Conservation (phyloP, 2,797 vertebrate genomes). For the Podargus strigoides region DNA sequence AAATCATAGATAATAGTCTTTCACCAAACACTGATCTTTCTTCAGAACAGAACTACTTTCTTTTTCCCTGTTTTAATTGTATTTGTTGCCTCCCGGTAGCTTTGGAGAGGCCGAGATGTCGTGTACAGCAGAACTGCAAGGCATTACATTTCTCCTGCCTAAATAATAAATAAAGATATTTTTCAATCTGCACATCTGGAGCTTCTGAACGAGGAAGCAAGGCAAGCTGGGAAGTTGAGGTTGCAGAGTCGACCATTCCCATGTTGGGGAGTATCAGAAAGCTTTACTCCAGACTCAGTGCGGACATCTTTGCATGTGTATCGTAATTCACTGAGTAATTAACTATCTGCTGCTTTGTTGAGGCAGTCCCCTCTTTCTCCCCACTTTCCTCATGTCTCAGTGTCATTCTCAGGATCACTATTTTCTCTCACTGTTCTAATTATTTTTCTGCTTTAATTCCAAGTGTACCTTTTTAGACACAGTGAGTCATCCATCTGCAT, state of each 20-base stretch:
- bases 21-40: not conserved
- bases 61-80: not conserved
- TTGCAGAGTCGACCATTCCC: not conserved
- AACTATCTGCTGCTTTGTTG: not conserved
- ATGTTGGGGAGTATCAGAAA: not conserved
- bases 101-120: not conserved
- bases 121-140: not conserved
- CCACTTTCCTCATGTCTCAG: not conserved
- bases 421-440: not conserved
- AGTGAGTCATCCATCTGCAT: fast-evolving
- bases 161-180: not conserved
- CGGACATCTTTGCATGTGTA: not conserved
- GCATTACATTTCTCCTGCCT: not conserved
- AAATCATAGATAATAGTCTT: not conserved
- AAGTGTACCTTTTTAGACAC: not conserved
- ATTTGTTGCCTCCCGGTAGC: fast-evolving
- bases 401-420: not conserved
- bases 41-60: not conserved
- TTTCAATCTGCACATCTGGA: not conserved
- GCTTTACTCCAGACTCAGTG: not conserved
- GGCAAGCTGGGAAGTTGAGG: not conserved
- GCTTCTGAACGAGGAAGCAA: not conserved
- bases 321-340: not conserved
- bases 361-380: not conserved
- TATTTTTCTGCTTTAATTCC: not conserved